Evolutionary conservation across 2,888 invertebrate species (phyloP).

Genomic region (Sepiola atlantica): DNA sequence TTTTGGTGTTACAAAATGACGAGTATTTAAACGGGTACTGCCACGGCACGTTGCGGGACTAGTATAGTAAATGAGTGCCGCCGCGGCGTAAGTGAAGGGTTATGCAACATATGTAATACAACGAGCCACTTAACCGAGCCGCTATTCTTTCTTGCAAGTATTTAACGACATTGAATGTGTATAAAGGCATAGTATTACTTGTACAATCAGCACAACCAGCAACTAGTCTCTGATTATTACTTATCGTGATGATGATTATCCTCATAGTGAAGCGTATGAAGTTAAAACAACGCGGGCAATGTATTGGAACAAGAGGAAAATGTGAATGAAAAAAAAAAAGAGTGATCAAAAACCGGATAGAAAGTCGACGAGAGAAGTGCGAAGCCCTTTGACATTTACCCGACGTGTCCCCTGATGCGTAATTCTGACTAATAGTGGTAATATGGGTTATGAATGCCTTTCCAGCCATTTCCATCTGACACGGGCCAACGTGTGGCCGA

Average conservation of each 20-base stretch:
- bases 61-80: too few species aligned
- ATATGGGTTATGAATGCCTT: slow-evolving; percentile 13
- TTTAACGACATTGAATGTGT: background rate
- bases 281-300: background rate
- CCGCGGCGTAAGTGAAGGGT: too few species aligned
- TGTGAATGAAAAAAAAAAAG: background rate
- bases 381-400: background rate
- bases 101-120: too few species aligned
- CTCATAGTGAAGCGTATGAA: background rate
- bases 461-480: background rate
- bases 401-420: slow-evolving; percentile 5
- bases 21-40: too few species aligned
- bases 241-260: background rate
- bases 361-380: background rate
- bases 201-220: background rate
- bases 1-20: too few species aligned
- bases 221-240: background rate
- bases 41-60: too few species aligned
- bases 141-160: too few species aligned
- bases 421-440: background rate
- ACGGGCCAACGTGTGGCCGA: slow-evolving; percentile 12
- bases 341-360: background rate
- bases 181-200: background rate
- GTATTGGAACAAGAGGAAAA: background rate
- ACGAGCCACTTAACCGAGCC: too few species aligned